Percentiles rank a stretch among this genome's conserved stretches.
Evolutionary conservation across 2,888 invertebrate genomes (phyloP).

Genomic region (Trissolcus japonicus): DNA sequence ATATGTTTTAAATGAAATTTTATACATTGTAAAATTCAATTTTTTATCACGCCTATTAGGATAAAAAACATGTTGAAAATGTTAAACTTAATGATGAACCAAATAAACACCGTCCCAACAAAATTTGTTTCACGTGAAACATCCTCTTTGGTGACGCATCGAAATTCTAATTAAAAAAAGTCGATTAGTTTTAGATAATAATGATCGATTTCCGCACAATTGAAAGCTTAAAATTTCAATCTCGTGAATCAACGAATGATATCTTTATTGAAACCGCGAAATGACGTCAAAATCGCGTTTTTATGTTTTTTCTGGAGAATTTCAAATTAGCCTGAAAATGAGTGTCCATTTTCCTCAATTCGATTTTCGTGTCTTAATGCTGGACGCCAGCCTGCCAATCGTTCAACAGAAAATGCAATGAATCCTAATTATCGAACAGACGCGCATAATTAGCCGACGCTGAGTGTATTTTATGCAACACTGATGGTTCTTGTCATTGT

Average conservation of each 20-base stretch:
- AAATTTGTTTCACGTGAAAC: too few relatives aligned
- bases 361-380: conserved; percentile 10
- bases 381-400: conserved; percentile 20
- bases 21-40: neutral
- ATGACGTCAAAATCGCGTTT: too few relatives aligned
- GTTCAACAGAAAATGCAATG: conserved; percentile 37
- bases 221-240: too few relatives aligned
- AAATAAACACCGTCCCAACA: too few relatives aligned
- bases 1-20: too few relatives aligned
- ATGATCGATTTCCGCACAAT: too few relatives aligned
- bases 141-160: neutral
- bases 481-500: conserved; percentile 23
- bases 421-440: conserved; percentile 36
- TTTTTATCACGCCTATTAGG: neutral
- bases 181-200: too few relatives aligned
- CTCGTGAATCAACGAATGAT: too few relatives aligned
- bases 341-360: conserved; percentile 39
- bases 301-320: too few relatives aligned
- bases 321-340: conserved; percentile 5
- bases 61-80: neutral
- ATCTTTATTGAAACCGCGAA: too few relatives aligned
- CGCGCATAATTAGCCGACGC: conserved; percentile 28
- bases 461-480: conserved; percentile 22
- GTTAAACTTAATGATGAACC: too few relatives aligned
- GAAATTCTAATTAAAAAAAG: too few relatives aligned